Base-by-base conservation (phyloP, 2,797 vertebrate genomes). In the Microcaecilia unicolor region DNA sequence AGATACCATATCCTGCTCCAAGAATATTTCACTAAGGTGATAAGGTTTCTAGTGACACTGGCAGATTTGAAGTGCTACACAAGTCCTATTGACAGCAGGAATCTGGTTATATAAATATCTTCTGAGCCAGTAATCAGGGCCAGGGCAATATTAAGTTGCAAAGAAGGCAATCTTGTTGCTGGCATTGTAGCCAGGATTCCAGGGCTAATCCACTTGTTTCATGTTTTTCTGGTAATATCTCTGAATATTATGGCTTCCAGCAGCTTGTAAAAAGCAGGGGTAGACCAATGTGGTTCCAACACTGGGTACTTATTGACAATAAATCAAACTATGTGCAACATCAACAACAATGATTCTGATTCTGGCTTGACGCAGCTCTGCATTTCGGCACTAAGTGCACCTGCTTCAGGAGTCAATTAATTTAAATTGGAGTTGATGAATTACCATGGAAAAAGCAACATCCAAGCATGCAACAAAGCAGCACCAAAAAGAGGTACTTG, bases 51-150 rank as follows among this genome's bases (percentile, higher is more conserved):
- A 4, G 44, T 69, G 64, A 58, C 52, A 45, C 35, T 58, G 61
- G 44, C 61, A 56, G 37, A 35, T 46, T 44, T 33, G 38, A 37
- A 13, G 50, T 28, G 47, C 31, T 58, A 42, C 10, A 1, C 31
- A 35, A 28, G 53, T 52, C 8, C 17, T 48, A 37, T 22, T 35
- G 35, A 64, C 56, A 69, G 54, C 33, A 64, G 58, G 55, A 68
- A 76, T 76, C 56, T 18, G 1, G 49, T 45, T 55, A 55, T 45
- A 37, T 33, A 63, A 74, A 70, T 58, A 74, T 55, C 53, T 67
- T 39, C 36, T 30, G 25, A 58, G 58, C 68, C 70, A 80, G 78
- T 76, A 71, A 74, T 73, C 62, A 60, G 47, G 55, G 58, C 44
- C 49, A 64, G 51, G 45, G 30, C 33, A 60, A 44, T 55, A 55